Base-by-base conservation (phyloP, 2,888 invertebrate species). In the Eilema depressum region DNA sequence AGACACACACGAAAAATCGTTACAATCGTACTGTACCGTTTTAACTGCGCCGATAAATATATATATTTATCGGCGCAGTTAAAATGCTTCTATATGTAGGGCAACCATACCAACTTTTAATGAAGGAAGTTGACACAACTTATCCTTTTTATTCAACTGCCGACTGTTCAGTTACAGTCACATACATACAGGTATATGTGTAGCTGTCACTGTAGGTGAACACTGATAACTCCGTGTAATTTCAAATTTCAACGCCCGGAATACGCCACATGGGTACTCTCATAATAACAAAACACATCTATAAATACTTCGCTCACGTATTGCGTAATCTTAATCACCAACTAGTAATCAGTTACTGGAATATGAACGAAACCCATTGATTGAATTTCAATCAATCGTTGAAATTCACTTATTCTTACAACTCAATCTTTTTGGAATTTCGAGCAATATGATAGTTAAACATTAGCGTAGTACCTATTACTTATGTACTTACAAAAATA, bases 331-430 rank as follows among this genome's bases (percentile, higher is more conserved):
- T 17, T 41, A 41, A 37, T 41, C 41, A 37, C 62, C 14, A 8
- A 33, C 33, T 37, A 25, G 25, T 63, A 63, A 63, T 63, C 62
- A 37, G 37, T 63, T 25, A 41, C 25, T 63, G 62, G 37, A 63
- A 63, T 63, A 33, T 23, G 10, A 41, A 41, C 3, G 17, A 41
- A 41, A 41, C 4, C 17, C 14, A 41, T 41, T 41, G 37, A 14
- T 37, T 37, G 37, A 12, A 37, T 37, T 37, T 37, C 12, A 37
- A 37, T 2, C 14, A 37, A 30, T 30, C n/a, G 33, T 25, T 17
- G 25, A 25, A 17, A 37, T 17, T 37, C 62, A 63, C 25, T 23
- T 37, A 37, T 37, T 33, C 12, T 28, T 12, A 33, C 26, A 11
- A 37, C 33, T 37, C 33, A 10, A 37, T 10, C n/a, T n/a, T n/a